These are phyloP conservation scores for Spilogale gracilis DNA, from an alignment of 2,113 vertebrate species.

Conservation along the genomic window DNA sequence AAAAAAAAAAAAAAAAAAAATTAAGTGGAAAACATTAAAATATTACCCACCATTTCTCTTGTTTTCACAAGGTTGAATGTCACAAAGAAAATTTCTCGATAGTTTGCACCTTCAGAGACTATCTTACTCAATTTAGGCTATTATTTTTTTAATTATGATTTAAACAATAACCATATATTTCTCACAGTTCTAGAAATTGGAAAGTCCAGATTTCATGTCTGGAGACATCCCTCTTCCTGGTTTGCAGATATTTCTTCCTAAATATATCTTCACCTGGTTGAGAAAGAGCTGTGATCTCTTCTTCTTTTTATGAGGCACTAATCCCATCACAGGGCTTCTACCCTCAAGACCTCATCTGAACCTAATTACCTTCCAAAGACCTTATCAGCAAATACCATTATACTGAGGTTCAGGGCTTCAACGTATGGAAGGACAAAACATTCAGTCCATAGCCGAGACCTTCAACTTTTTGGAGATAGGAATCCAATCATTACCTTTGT, in stretches of 20 bases:
- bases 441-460: background rate
- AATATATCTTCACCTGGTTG: background rate
- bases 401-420: background rate
- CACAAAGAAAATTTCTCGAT: background rate
- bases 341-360: background rate
- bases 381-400: background rate
- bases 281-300: background rate
- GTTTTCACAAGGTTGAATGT: background rate
- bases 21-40: background rate
- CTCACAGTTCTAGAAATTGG: background rate
- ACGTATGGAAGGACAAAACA: background rate
- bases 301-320: background rate
- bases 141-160: background rate
- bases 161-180: background rate
- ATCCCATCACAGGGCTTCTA: background rate
- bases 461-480: background rate
- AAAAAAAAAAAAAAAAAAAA: conserved; percentile 8
- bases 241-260: background rate
- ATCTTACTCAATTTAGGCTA: background rate
- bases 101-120: background rate
- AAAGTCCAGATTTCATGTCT: background rate
- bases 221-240: background rate
- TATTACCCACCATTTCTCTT: background rate
- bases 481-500: background rate
- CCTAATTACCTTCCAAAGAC: background rate